Evolutionary conservation across 2,113 vertebrate genomes (phyloP).

Genomic region (Centrocercus urophasianus): DNA sequence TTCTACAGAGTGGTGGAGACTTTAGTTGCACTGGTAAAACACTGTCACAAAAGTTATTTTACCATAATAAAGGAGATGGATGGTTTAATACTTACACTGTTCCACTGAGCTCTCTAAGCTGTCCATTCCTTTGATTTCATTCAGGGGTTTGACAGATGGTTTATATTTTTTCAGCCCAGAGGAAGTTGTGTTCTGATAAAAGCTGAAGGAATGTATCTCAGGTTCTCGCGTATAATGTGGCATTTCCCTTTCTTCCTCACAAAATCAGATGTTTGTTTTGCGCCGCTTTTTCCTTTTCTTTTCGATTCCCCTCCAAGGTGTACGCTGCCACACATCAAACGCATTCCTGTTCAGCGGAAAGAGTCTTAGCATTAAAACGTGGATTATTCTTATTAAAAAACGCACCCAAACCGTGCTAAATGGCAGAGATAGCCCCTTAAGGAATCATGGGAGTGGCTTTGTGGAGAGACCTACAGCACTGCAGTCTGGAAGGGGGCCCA

Average conservation of each 20-base stretch:
- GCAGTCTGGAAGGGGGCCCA: slow-evolving; percentile 76
- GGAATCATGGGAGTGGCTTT: slow-evolving; percentile 73
- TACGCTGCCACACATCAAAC: neutral
- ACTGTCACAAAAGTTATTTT: slow-evolving; percentile 39
- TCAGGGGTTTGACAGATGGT: slow-evolving; percentile 60
- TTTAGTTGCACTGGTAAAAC: slow-evolving; percentile 34
- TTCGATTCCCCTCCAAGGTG: slow-evolving; percentile 36
- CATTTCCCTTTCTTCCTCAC: slow-evolving; percentile 37
- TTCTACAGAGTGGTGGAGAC: neutral
- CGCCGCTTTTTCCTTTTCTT: slow-evolving; percentile 25
- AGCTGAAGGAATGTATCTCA: slow-evolving; percentile 47
- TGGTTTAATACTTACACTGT: slow-evolving; percentile 45
- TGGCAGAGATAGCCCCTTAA: slow-evolving; percentile 66
- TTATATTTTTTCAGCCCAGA: slow-evolving; percentile 46
- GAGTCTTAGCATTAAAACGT: slow-evolving; percentile 14
- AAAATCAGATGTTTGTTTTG: neutral
- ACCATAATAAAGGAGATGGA: slow-evolving; percentile 58
- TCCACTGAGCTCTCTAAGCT: slow-evolving; percentile 52
- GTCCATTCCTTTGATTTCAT: slow-evolving; percentile 42
- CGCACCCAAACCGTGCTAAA: slow-evolving; percentile 6
- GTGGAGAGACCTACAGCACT: slow-evolving; percentile 81
- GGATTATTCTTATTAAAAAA: slow-evolving; percentile 15
- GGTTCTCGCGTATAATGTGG: slow-evolving; percentile 21
- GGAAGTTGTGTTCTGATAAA: slow-evolving; percentile 52
- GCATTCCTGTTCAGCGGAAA: neutral